phyloP scores from a whole-genome alignment of 23 tunicate species.

The Styela plicata region DNA sequence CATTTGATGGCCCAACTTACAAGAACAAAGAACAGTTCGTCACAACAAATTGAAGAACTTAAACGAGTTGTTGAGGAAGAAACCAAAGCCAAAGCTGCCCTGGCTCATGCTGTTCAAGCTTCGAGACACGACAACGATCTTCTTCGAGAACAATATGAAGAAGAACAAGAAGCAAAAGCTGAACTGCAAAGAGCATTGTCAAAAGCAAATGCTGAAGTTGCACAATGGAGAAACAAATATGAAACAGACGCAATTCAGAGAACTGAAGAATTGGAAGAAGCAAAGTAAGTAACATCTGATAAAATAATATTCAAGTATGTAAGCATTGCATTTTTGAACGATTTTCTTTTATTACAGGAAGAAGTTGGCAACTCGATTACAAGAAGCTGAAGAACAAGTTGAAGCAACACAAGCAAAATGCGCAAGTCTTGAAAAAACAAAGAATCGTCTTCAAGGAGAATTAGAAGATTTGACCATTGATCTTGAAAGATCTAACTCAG shows the following conservation, averaged over 20 bases:
- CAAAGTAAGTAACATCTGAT: conserved; percentile 59
- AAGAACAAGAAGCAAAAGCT: conserved; percentile 84
- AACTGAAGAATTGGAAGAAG: conserved; percentile 81
- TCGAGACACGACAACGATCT: conserved; percentile 72
- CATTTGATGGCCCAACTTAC: conserved; percentile 79
- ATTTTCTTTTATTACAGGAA: conserved; percentile 15
- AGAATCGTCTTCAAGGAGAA: conserved; percentile 43
- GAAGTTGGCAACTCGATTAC: conserved; percentile 35
- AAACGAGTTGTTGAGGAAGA: conserved; percentile 74
- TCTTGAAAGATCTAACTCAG: conserved; percentile 36
- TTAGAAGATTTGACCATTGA: conserved; percentile 33
- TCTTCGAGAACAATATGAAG: conserved; percentile 88
- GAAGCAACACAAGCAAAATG: conserved; percentile 40
- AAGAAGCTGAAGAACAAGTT: conserved; percentile 43
- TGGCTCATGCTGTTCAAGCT: conserved; percentile 45
- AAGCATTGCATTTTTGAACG: background rate
- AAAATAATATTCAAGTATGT: no score
- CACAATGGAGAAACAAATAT: conserved; percentile 90
- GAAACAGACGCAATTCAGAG: conserved; percentile 93
- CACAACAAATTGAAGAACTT: conserved; percentile 85
- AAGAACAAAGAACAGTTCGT: conserved; percentile 37
- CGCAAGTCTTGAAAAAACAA: conserved; percentile 35
- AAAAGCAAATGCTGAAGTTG: conserved; percentile 87
- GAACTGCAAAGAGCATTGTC: conserved; percentile 84
- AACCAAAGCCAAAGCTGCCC: conserved; percentile 31